Base-by-base conservation (phyloP, 2,888 invertebrate genomes). In the Tiliacea citrago region DNA sequence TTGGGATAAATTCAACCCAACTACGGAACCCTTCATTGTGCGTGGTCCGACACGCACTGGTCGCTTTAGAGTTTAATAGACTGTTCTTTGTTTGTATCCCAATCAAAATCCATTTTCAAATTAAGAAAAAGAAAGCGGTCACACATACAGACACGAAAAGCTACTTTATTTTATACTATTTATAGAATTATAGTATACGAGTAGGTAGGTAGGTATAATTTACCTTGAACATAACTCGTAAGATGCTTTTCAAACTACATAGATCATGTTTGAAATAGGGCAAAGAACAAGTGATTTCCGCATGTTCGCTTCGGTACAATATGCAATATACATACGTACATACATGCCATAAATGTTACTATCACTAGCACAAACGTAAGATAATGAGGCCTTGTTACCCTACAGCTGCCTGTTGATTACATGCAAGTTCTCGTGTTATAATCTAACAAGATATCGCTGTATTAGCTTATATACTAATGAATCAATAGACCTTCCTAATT, bases 301-400 rank as follows among this genome's bases (percentile, higher is more conserved):
- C 70, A 47, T 53, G 45, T 39, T 79, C 47, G 12, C n/a, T n/a
- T 39, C 51, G 18, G 24, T 53, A 65, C 73, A 77, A 73, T 65
- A 47, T 45, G 18, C 72, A 35, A 71, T 57, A 57, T 71, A 21
- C 24, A 21, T 13, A 63, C 24, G 6, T 47, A 47, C 45, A 35
- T 29, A n/a, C n/a, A 24, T 47, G 45, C 7, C 53, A 39, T 13
- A 62, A 24, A 62, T 42, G 55, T 47, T 39, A 55, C 47, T 60
- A 77, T 73, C n/a, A n/a, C 57, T 42, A 47, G 61, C 29, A 58
- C 55, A 45, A 47, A 16, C 47, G 57, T 10, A 29, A 62, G 67
- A 60, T 78, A 82, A 72, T 82, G 55, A 62, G 72, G 29, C 9
- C 49, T 62, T 75, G 77, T 75, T 66, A 61, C 24, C 61, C 61